Evolutionary conservation across 2,888 invertebrate genomes (phyloP).

Genomic region (Cephalotes varians): DNA sequence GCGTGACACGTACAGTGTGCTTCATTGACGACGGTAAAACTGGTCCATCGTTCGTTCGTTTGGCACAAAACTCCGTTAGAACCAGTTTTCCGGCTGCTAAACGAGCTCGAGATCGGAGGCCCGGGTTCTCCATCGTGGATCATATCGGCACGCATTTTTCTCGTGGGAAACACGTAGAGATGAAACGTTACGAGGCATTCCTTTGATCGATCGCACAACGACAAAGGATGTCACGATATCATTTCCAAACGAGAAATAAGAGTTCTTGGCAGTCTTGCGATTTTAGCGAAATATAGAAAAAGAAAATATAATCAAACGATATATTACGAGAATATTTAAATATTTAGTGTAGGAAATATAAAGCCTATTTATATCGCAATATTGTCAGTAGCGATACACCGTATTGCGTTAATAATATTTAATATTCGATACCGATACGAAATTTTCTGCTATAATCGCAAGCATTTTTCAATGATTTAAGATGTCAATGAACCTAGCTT

Average conservation of each 20-base stretch:
- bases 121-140: neutral
- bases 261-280: neutral
- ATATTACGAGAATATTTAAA: neutral
- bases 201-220: neutral
- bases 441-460: neutral
- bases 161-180: neutral
- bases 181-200: neutral
- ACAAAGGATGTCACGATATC: neutral
- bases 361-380: neutral
- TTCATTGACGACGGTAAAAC: constrained; percentile 72
- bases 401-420: neutral
- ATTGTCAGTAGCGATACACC: neutral
- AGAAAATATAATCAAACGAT: neutral
- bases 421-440: neutral
- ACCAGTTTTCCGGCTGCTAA: constrained; percentile 64
- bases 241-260: neutral
- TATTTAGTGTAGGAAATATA: neutral
- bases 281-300: neutral
- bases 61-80: constrained; percentile 73
- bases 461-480: neutral
- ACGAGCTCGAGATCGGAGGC: constrained; percentile 47
- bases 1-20: constrained; percentile 68
- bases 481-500: neutral
- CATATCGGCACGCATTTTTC: neutral
- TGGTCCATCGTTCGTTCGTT: constrained; percentile 65